Evolutionary conservation across 2,888 invertebrate genomes (phyloP).

Genomic region (Chymomyza amoena): DNA sequence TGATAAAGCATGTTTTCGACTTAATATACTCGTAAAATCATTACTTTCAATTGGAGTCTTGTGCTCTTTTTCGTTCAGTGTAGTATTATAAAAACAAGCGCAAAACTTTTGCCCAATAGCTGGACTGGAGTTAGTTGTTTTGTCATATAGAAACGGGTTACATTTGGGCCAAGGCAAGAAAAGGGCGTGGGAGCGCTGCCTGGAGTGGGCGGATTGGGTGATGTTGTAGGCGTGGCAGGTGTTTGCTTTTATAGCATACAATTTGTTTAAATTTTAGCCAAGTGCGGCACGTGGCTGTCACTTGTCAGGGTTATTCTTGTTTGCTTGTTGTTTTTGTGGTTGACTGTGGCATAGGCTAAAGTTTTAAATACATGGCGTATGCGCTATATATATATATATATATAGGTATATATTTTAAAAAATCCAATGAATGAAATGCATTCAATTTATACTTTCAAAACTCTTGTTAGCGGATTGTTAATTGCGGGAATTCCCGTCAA

Average conservation of each 20-base stretch:
- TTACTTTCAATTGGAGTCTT: too few species aligned
- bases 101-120: neutral
- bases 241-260: neutral
- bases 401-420: too few species aligned
- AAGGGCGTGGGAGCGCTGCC: too few species aligned
- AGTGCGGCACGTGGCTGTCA: neutral
- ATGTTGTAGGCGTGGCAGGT: neutral
- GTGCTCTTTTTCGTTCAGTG: neutral
- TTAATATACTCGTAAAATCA: too few species aligned
- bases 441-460: neutral
- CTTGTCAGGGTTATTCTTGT: neutral
- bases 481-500: too few species aligned
- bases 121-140: neutral
- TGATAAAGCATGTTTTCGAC: too few species aligned
- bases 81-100: neutral
- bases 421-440: too few species aligned
- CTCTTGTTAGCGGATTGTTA: neutral
- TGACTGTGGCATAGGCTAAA: neutral
- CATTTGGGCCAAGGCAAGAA: neutral
- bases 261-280: neutral
- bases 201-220: too few species aligned
- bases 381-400: too few species aligned
- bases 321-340: neutral
- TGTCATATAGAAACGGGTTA: neutral
- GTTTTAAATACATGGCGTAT: neutral